Evolutionary conservation across 2,113 vertebrate genomes (phyloP).

Genomic region (Dicrurus megarhynchus): DNA sequence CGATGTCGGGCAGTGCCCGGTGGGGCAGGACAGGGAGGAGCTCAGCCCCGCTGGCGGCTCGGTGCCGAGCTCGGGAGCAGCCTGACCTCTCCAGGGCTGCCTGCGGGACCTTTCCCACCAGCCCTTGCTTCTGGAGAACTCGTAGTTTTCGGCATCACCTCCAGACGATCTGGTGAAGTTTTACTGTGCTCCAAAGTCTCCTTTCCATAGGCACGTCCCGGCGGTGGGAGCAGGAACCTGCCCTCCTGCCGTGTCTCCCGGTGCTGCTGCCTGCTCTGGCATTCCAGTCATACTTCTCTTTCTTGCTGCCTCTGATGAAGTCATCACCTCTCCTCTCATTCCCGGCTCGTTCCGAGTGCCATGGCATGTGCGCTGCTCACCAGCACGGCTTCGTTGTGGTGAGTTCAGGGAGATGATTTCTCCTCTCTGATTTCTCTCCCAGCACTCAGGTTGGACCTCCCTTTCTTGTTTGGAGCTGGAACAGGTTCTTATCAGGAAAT

Average conservation of each 20-base stretch:
- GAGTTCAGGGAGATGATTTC: conserved; percentile 2
- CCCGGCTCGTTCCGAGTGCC: neutral
- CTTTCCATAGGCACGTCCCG: neutral
- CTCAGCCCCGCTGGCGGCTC: neutral
- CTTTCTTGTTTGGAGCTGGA: neutral
- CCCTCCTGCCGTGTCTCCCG: neutral
- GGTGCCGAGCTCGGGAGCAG: neutral
- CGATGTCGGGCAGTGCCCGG: neutral
- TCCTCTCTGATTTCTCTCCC: neutral
- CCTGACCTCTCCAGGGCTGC: neutral
- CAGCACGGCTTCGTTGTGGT: conserved; percentile 32
- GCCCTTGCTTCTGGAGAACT: fast-evolving
- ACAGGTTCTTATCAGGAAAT: neutral
- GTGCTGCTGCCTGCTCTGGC: neutral
- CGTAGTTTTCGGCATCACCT: neutral
- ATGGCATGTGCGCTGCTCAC: conserved; percentile 54
- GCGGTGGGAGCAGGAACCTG: neutral
- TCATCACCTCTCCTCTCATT: conserved; percentile 10
- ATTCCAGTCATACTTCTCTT: neutral
- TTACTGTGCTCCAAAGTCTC: neutral
- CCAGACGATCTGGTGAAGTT: neutral
- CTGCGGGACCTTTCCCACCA: neutral
- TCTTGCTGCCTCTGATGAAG: conserved; percentile 52
- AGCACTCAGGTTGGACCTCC: neutral
- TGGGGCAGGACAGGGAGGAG: neutral